These are phyloP conservation scores for Austrolebias charrua DNA, from an alignment of 2,797 vertebrate genomes.

Conservation along the genomic window DNA sequence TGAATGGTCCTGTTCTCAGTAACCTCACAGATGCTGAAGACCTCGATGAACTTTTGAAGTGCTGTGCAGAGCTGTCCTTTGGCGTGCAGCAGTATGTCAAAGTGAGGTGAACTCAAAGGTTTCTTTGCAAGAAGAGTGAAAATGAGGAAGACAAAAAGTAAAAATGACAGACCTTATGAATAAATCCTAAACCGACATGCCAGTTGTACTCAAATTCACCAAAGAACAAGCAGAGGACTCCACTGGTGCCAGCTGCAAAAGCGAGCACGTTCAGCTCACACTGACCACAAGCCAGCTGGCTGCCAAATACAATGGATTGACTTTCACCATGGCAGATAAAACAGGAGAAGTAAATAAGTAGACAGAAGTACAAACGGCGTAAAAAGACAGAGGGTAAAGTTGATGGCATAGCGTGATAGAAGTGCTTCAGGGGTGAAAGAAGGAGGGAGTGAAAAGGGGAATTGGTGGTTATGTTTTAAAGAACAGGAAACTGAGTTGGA, in stretches of 20 bases:
- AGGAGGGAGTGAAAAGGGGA: conserved; percentile 39
- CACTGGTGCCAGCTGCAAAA: conserved; percentile 67
- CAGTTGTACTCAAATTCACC: conserved; percentile 61
- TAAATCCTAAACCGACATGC: conserved; percentile 62
- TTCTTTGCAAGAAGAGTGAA: conserved; percentile 15
- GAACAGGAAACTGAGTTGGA: conserved; percentile 66
- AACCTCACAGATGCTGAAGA: background rate
- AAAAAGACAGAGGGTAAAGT: conserved; percentile 35
- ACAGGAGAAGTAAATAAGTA: conserved; percentile 46
- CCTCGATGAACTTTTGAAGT: background rate
- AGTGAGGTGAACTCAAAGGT: conserved; percentile 42
- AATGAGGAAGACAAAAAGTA: conserved; percentile 23
- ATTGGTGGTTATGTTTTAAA: conserved; percentile 56
- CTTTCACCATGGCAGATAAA: conserved; percentile 71
- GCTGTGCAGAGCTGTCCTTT: background rate
- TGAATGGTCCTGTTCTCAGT: background rate
- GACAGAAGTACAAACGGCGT: conserved; percentile 22
- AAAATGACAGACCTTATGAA: conserved; percentile 49
- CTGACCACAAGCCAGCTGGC: conserved; percentile 54
- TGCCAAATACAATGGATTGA: conserved; percentile 72
- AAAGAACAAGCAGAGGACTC: conserved; percentile 44
- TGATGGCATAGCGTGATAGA: conserved; percentile 24
- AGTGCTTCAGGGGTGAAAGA: conserved; percentile 30
- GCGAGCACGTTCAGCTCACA: conserved; percentile 56
- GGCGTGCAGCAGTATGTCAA: background rate